phyloP scores from a whole-genome alignment of 2,888 invertebrate genomes.

The Drosophila mulleri region DNA sequence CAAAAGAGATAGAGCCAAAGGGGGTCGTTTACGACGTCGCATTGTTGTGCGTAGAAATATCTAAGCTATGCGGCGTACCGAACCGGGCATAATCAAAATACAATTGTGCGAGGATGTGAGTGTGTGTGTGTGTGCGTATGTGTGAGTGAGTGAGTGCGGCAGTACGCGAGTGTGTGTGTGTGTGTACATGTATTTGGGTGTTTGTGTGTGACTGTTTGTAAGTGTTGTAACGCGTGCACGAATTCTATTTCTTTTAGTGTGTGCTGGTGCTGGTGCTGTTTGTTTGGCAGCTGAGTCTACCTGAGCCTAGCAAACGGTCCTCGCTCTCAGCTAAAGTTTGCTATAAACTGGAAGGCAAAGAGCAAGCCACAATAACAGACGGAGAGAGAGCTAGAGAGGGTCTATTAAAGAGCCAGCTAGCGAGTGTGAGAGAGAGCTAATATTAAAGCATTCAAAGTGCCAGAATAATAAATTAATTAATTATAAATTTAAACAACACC shows the following conservation, averaged over 20 bases:
- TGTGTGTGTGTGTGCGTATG: slow-evolving; percentile 27
- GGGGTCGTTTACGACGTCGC: slow-evolving; percentile 51
- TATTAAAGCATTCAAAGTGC: slow-evolving; percentile 38
- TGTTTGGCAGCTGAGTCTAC: slow-evolving; percentile 58
- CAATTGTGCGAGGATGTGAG: slow-evolving; percentile 72
- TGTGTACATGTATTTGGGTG: slow-evolving; percentile 15
- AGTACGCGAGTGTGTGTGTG: slow-evolving; percentile 17
- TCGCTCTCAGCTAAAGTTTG: slow-evolving; percentile 48
- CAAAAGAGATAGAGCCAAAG: background rate
- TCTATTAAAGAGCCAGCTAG: slow-evolving; percentile 9
- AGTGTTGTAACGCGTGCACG: slow-evolving; percentile 71
- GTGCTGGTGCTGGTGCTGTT: slow-evolving; percentile 34
- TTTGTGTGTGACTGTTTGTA: slow-evolving; percentile 34
- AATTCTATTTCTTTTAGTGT: slow-evolving; percentile 32
- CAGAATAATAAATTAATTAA: slow-evolving; percentile 66
- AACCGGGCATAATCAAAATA: slow-evolving; percentile 80
- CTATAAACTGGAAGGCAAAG: slow-evolving; percentile 71
- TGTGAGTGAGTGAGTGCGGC: slow-evolving; percentile 1
- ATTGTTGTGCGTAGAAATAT: slow-evolving; percentile 80
- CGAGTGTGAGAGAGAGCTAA: slow-evolving; percentile 9
- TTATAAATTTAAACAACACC: slow-evolving; percentile 52
- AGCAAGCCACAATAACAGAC: slow-evolving; percentile 17
- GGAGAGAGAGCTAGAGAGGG: background rate
- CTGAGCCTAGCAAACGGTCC: slow-evolving; percentile 41
- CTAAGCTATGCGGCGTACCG: slow-evolving; percentile 79